Evolutionary conservation across 2,888 invertebrate genomes (phyloP).

Genomic region (Mythimna impura): DNA sequence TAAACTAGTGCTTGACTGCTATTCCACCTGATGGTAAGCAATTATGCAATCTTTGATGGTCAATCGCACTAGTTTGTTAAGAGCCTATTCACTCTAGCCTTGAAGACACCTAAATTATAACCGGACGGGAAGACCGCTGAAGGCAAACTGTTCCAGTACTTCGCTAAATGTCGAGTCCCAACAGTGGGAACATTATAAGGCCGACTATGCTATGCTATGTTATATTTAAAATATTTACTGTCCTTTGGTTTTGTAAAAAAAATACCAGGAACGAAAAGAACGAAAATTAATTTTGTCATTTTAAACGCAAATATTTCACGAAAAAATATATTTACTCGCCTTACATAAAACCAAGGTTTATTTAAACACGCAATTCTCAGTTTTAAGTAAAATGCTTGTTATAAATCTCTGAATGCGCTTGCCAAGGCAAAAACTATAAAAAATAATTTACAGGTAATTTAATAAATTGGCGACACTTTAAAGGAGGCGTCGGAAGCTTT

Average conservation of each 20-base stretch:
- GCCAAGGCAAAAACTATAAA: conserved; percentile 59
- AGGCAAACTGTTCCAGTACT: too few relatives aligned
- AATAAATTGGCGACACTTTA: conserved; percentile 48
- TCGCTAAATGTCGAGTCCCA: too few relatives aligned
- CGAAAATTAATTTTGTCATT: conserved; percentile 15
- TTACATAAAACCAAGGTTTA: conserved; percentile 52
- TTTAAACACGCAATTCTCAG: conserved; percentile 49
- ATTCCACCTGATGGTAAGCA: too few relatives aligned
- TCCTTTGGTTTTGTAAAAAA: not conserved
- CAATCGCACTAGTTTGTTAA: too few relatives aligned
- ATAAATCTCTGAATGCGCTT: conserved; percentile 51
- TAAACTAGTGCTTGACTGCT: too few relatives aligned
- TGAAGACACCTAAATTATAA: too few relatives aligned
- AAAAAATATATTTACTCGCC: conserved; percentile 35
- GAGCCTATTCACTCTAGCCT: too few relatives aligned
- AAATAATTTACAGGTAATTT: conserved; percentile 42
- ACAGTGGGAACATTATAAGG: too few relatives aligned
- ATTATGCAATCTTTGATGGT: too few relatives aligned
- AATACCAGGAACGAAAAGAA: not conserved
- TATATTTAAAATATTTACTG: not conserved
- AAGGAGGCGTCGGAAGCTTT: conserved; percentile 41
- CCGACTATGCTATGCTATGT: too few relatives aligned
- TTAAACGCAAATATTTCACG: conserved; percentile 14
- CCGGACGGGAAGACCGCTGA: too few relatives aligned
- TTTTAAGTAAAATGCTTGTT: conserved; percentile 52